These are phyloP conservation scores for Galaxea fascicularis DNA, from an alignment of 92 coral and sea anemone species.

Conservation along the genomic window DNA sequence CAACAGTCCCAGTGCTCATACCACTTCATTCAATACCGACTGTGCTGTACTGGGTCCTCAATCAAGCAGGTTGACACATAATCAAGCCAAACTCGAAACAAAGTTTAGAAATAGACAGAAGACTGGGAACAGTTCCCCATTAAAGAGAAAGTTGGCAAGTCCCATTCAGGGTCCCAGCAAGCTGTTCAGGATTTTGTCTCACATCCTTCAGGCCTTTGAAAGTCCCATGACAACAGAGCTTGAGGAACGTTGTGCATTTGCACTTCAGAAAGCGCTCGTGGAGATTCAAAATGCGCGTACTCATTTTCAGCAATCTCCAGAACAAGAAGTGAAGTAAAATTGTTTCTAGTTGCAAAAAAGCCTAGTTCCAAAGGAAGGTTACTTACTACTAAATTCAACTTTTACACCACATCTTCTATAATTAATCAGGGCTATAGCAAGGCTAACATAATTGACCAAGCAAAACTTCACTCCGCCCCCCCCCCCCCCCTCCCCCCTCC, in stretches of 20 bases:
- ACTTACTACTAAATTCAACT: too few relatives aligned
- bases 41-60: neutral
- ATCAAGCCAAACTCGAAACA: neutral
- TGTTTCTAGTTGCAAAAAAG: too few relatives aligned
- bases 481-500: too few relatives aligned
- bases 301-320: neutral
- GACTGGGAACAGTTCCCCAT: neutral
- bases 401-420: too few relatives aligned
- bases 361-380: too few relatives aligned
- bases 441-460: too few relatives aligned
- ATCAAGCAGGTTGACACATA: neutral
- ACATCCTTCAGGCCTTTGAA: conserved; percentile 25
- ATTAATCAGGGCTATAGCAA: too few relatives aligned
- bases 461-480: too few relatives aligned
- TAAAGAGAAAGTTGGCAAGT: neutral
- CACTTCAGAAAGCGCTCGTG: neutral
- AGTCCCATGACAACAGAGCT: conserved; percentile 11
- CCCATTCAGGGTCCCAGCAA: neutral
- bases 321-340: too few relatives aligned
- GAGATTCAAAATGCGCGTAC: conserved; percentile 8
- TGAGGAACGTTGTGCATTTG: conserved; percentile 15
- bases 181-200: conserved; percentile 18
- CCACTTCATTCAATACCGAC: neutral
- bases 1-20: neutral
- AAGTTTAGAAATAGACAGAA: neutral